These are phyloP conservation scores for Sminthopsis crassicaudata DNA, from an alignment of 2,113 vertebrate species.

Conservation along the genomic window DNA sequence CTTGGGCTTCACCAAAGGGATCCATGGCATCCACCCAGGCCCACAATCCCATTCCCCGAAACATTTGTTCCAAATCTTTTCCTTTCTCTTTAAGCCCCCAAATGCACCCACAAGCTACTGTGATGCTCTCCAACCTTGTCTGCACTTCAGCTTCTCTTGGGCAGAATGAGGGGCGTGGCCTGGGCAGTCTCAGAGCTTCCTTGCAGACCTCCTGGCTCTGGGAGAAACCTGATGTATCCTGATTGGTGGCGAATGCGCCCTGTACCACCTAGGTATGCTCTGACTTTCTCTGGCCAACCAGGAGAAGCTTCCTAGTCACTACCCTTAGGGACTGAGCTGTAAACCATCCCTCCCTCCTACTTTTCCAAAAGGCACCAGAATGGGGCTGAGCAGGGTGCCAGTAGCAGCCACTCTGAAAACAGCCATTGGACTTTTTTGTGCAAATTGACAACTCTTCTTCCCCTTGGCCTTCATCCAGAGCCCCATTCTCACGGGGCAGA, in stretches of 20 bases:
- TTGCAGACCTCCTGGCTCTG: neutral
- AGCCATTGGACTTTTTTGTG: neutral
- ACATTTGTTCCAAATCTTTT: neutral
- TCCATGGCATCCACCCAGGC: neutral
- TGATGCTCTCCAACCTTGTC: neutral
- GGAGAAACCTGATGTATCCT: neutral
- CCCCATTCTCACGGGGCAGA: neutral
- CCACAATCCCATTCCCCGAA: neutral
- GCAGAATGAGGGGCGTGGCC: neutral
- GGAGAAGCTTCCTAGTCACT: neutral
- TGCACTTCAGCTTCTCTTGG: neutral
- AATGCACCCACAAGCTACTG: neutral
- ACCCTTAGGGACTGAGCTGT: neutral
- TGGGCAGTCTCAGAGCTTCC: neutral
- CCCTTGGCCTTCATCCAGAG: neutral
- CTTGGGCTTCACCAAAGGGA: neutral
- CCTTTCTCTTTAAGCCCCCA: neutral
- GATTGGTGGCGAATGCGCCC: neutral
- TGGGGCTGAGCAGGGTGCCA: neutral
- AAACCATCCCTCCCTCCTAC: neutral
- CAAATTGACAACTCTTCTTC: neutral
- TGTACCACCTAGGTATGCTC: neutral
- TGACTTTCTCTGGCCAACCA: neutral
- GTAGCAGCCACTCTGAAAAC: neutral
- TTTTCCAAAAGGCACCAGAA: neutral